phyloP scores from a whole-genome alignment of 2,797 vertebrate genomes.

The Crocidura indochinensis region DNA sequence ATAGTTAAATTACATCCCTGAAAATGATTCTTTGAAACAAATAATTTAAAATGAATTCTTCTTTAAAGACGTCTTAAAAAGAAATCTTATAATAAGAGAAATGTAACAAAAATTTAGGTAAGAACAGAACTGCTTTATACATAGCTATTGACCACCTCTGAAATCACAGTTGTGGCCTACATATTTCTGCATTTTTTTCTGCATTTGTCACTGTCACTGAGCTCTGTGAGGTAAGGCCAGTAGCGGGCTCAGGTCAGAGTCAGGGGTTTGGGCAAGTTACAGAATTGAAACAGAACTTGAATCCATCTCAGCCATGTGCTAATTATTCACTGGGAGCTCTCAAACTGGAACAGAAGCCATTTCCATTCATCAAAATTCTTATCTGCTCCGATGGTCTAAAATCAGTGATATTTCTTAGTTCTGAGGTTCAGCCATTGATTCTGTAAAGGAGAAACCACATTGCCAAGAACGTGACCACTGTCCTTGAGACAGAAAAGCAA shows the following conservation, averaged over 20 bases:
- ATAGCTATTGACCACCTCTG: rapidly evolving
- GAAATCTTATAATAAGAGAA: neutral
- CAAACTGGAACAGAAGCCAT: rapidly evolving
- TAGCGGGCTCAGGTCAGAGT: too few species aligned
- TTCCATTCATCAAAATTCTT: too few species aligned
- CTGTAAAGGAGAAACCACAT: neutral
- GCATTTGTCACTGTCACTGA: neutral
- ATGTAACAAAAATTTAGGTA: neutral
- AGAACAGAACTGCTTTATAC: rapidly evolving
- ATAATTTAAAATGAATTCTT: neutral
- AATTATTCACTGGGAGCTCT: rapidly evolving
- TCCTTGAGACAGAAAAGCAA: neutral
- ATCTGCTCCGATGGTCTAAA: rapidly evolving
- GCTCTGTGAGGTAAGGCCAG: rapidly evolving
- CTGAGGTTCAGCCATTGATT: neutral
- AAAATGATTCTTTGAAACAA: neutral
- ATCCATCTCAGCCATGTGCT: neutral
- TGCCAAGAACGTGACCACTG: neutral
- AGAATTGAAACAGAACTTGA: neutral
- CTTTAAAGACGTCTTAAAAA: neutral
- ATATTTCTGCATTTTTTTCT: rapidly evolving
- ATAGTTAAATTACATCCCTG: neutral
- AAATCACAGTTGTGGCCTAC: rapidly evolving
- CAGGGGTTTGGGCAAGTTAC: neutral
- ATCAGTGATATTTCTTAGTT: neutral